These are phyloP conservation scores for Zeus faber DNA, from an alignment of 2,113 vertebrate species.

Conservation along the genomic window DNA sequence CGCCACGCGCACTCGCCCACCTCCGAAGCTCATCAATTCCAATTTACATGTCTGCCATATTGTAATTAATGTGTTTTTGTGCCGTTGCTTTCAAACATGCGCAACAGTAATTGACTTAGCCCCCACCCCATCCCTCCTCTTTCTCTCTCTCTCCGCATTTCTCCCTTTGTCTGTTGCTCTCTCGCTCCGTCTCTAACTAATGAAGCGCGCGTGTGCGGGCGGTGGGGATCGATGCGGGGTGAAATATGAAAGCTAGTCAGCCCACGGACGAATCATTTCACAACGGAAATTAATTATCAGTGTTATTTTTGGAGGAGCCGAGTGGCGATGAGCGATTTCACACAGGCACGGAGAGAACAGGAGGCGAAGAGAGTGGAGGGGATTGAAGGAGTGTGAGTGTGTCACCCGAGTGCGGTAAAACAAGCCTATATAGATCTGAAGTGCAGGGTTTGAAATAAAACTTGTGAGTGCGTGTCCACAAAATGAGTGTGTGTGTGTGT, in stretches of 20 bases:
- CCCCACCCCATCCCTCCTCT: constrained; percentile 16
- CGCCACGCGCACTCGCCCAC: constrained; percentile 14
- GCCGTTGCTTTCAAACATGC: constrained; percentile 56
- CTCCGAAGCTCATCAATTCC: constrained; percentile 44
- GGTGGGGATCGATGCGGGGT: constrained; percentile 60
- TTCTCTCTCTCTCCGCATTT: constrained; percentile 20
- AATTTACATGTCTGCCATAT: constrained; percentile 49
- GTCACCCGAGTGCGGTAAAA: too few relatives aligned
- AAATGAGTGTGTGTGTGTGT: too few relatives aligned
- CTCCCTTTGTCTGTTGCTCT: constrained; percentile 20
- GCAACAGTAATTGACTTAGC: constrained; percentile 52
- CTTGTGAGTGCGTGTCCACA: too few relatives aligned
- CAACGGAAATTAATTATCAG: constrained; percentile 74
- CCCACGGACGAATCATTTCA: constrained; percentile 62
- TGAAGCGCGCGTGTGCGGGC: constrained; percentile 55
- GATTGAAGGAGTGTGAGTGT: too few relatives aligned
- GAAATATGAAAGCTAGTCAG: constrained; percentile 68
- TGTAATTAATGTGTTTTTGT: constrained; percentile 59
- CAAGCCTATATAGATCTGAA: too few relatives aligned
- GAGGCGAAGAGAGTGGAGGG: constrained; percentile 3
- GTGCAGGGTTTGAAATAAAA: too few relatives aligned
- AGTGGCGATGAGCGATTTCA: constrained; percentile 62
- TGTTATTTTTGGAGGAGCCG: constrained; percentile 70
- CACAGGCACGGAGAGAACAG: constrained; percentile 25
- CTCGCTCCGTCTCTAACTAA: constrained; percentile 35